Base-by-base conservation (phyloP, 2,113 vertebrate genomes). In the Triplophysa siluroides region DNA sequence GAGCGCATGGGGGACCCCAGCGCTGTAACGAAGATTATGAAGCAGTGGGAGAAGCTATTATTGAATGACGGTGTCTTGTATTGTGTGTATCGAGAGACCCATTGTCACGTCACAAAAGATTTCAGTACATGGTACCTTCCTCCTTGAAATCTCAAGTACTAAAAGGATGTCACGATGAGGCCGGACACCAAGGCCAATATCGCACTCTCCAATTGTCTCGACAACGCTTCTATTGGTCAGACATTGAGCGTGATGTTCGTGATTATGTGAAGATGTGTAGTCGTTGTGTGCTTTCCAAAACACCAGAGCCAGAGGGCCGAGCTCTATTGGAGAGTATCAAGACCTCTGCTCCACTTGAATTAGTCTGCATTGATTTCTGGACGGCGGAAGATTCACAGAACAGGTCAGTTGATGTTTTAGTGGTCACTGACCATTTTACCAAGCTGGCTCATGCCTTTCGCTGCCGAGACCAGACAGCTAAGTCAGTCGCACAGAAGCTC, bases 131-230 rank as follows among this genome's bases (percentile, higher is more conserved):
- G 41, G 66, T 84, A 6, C 66, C 62, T 2, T 21, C 29, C 1
- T 67, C 56, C 8, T 12, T 77, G 19, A 81, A 60, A 19, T 21
- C 13, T 4, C n/a, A 38, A 1, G 67, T 41, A 4, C 11, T 84
- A 26, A 26, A 45, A 3, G 77, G 78, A 12, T 24, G 79, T 26
- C 63, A 78, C 38, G 67, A 78, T 21, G 14, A 45, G 1, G 76
- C 81, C 19, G 76, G 78, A 26, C 69, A 84, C 18, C 79, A 83
- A 18, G 78, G 85, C 8, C 83, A 83, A 6, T 60, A 26, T 68
- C 66, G n/a, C 21, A 71, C 68, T 26, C 4, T 71, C 3, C 23
- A 56, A 18, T 8, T 54, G 8, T 18, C 69, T 4, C 47, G 24
- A 19, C 23, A 33, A 18, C 16, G 26, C 1, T 18, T 52, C 14